These are phyloP conservation scores for Semibalanus balanoides DNA, from an alignment of 1,140 invertebrate genomes.

Conservation along the genomic window DNA sequence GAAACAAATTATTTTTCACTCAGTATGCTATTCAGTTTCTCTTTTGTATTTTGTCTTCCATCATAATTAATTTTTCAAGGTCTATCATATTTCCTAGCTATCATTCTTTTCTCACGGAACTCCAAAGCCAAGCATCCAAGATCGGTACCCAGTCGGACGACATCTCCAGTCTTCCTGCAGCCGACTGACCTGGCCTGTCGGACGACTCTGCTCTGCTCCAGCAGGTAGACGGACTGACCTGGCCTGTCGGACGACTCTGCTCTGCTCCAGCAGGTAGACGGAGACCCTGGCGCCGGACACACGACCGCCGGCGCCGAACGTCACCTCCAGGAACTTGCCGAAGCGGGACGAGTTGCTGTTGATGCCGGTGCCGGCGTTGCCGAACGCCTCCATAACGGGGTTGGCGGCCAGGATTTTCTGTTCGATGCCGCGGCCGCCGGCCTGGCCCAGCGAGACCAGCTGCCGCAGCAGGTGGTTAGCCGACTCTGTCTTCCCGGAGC, in stretches of 20 bases:
- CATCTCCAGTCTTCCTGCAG: no score
- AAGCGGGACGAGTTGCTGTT: slow-evolving; percentile 71
- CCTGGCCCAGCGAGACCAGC: slow-evolving; percentile 57
- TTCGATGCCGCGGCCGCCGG: slow-evolving; percentile 60
- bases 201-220: no score
- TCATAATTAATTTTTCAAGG: no score
- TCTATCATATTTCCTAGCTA: no score
- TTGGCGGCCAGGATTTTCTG: slow-evolving; percentile 66
- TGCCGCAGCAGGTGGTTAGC: slow-evolving; percentile 64
- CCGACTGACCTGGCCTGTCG: no score
- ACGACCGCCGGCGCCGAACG: slow-evolving; percentile 56
- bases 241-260: slow-evolving; percentile 60
- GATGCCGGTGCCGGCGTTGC: slow-evolving; percentile 65
- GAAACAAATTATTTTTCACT: no score
- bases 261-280: slow-evolving; percentile 71
- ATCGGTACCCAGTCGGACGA: no score
- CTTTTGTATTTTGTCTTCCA: no score
- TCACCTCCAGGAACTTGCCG: slow-evolving; percentile 66
- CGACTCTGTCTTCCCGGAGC: slow-evolving; percentile 74
- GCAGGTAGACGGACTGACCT: no score
- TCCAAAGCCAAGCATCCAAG: no score
- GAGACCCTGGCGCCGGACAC: slow-evolving; percentile 62
- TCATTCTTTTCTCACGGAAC: no score
- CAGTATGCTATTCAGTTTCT: no score
- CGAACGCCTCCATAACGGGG: slow-evolving; percentile 75